Base-by-base conservation (phyloP, 2,797 vertebrate species). In the Glossophaga mutica region DNA sequence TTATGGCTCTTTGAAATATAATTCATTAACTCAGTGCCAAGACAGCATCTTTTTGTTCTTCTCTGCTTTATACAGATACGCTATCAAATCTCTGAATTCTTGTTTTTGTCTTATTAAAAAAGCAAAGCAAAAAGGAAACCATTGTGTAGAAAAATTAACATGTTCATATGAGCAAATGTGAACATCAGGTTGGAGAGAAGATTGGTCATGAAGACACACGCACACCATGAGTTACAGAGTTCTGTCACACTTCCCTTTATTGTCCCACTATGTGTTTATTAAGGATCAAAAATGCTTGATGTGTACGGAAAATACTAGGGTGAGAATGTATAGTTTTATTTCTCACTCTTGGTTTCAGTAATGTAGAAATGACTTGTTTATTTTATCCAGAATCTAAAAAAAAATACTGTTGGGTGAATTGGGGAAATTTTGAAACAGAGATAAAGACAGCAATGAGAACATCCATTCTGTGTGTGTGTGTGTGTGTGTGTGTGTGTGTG, bases 41-140 rank as follows among this genome's bases (percentile, higher is more conserved):
- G 77, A 94, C 39, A 96, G 67, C 48, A 94, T 78, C 83, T 81
- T 96, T 97, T 95, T 94, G 86, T 93, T 96, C 68, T 94, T 81
- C 29, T 82, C 24, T 85, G 57, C 83, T 90, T 94, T 90, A 93
- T 89, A 94, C 84, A 96, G 87, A 70, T 73, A 62, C 59, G 91
- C 92, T 95, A 50, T 91, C 78, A 95, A 89, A 90, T 92, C n/a
- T 94, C 52, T 74, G 93, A 84, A 85, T 96, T 93, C 83, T 90
- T 91, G 26, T 71, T 91, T 94, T 96, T 84, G 65, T 91, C 91
- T 97, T 93, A 89, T 65, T 95, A 68, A 89, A 95, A 96, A 59
- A 77, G 32, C 87, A 89, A 95, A 88, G 42, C 81, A 24, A 93
- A 93, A 96, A 87, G 68, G 55, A 86, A 95, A 91, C 29, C 24